These are phyloP conservation scores for Hemibagrus wyckioides DNA, from an alignment of 2,113 vertebrate species.

Conservation along the genomic window DNA sequence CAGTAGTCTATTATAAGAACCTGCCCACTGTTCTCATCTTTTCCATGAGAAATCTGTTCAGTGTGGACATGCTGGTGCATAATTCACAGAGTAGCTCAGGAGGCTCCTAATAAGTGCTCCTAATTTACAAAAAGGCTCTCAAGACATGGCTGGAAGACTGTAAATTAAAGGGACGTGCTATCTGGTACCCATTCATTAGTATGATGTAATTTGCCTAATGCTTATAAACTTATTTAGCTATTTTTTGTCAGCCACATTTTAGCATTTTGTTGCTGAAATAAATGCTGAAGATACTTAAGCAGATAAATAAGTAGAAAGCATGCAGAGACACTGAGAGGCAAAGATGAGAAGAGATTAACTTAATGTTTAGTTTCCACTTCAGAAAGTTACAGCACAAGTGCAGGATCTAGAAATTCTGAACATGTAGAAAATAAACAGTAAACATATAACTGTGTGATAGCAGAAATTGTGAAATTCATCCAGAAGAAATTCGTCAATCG, in stretches of 20 bases:
- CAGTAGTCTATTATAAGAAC: background rate
- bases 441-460: too few relatives aligned
- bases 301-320: background rate
- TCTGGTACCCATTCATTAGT: background rate
- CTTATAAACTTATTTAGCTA: background rate
- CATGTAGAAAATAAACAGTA: background rate
- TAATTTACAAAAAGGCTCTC: background rate
- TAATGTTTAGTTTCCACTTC: background rate
- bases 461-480: too few relatives aligned
- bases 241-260: background rate
- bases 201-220: background rate
- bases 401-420: background rate
- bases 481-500: too few relatives aligned
- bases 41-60: background rate
- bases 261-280: background rate
- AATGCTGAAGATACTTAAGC: background rate
- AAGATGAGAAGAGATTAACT: background rate
- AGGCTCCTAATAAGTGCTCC: background rate
- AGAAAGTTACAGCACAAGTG: background rate
- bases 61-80: background rate
- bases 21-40: background rate
- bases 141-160: background rate
- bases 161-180: background rate
- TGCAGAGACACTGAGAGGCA: background rate
- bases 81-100: background rate